Conservation (phyloP, 1,140 invertebrate genomes). For the Ptiloglossa arizonensis region DNA sequence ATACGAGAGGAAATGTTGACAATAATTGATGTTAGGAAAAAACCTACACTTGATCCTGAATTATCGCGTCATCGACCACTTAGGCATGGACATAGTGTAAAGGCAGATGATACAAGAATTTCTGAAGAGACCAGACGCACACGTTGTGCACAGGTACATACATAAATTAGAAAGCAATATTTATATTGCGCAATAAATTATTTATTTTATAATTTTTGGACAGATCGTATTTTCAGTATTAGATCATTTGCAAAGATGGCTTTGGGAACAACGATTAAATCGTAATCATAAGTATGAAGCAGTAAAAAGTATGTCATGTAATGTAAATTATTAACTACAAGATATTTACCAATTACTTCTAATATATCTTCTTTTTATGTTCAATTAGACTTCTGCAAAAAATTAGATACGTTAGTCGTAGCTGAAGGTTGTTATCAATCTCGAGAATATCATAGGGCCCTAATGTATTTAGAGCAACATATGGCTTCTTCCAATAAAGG, state of each 20-base stretch:
- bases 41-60: constrained; percentile 70
- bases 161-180: neutral
- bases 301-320: constrained; percentile 62
- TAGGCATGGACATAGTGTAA: constrained; percentile 58
- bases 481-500: constrained; percentile 83
- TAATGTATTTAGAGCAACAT: constrained; percentile 89
- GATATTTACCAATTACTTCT: constrained; percentile 11
- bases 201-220: constrained; percentile 37
- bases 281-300: constrained; percentile 72
- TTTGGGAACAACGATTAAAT: constrained; percentile 84
- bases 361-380: constrained; percentile 51
- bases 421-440: constrained; percentile 88
- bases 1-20: constrained; percentile 76
- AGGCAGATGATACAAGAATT: constrained; percentile 66
- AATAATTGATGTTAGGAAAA: constrained; percentile 71
- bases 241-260: constrained; percentile 89
- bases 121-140: constrained; percentile 78
- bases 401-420: constrained; percentile 86
- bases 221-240: constrained; percentile 86
- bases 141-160: constrained; percentile 76
- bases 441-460: constrained; percentile 87
- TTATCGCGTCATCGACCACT: constrained; percentile 71
- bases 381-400: constrained; percentile 81
- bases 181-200: constrained; percentile 3
- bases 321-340: constrained; percentile 9